Percentiles rank a stretch among this genome's conserved stretches.
phyloP scores from a whole-genome alignment of 2,113 vertebrate species.

The Leucopsar rothschildi region DNA sequence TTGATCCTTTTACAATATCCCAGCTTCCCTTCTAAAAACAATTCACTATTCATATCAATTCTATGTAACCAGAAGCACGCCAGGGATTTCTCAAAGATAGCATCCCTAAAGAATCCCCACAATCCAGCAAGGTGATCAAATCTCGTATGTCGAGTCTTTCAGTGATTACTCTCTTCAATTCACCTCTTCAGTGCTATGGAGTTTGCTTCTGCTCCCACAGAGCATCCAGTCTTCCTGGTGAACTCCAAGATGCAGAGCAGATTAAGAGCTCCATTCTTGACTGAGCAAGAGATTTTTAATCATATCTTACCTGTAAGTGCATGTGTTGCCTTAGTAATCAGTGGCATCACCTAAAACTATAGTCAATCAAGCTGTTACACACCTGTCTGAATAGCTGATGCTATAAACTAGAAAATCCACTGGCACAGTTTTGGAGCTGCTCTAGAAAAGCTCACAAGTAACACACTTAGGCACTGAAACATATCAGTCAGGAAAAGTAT shows the following conservation, averaged over 20 bases:
- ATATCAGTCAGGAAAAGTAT: rapidly evolving
- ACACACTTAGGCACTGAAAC: not conserved
- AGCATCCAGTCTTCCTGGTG: not conserved
- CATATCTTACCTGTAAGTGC: not conserved
- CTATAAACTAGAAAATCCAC: not conserved
- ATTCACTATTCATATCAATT: conserved; percentile 6
- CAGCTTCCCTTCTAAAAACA: conserved; percentile 34
- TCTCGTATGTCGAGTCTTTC: not conserved
- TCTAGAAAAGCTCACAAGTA: not conserved
- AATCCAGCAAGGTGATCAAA: not conserved
- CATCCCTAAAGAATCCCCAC: not conserved
- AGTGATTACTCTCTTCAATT: not conserved
- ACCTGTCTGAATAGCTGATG: not conserved
- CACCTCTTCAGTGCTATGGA: not conserved
- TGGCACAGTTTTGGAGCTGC: not conserved
- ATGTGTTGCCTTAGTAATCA: not conserved
- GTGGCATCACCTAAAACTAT: not conserved
- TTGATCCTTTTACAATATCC: not conserved
- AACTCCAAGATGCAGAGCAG: not conserved
- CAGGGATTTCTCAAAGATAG: not conserved
- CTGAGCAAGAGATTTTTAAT: not conserved
- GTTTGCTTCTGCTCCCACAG: not conserved
- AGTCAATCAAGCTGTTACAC: not conserved
- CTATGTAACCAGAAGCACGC: not conserved
- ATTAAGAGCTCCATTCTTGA: not conserved